Evolutionary conservation across 30 jellyfish, hydroid and myxozoan species (phyloP), one percentile per base, ranked within the genome.

Genomic region (Mastigias papua): DNA sequence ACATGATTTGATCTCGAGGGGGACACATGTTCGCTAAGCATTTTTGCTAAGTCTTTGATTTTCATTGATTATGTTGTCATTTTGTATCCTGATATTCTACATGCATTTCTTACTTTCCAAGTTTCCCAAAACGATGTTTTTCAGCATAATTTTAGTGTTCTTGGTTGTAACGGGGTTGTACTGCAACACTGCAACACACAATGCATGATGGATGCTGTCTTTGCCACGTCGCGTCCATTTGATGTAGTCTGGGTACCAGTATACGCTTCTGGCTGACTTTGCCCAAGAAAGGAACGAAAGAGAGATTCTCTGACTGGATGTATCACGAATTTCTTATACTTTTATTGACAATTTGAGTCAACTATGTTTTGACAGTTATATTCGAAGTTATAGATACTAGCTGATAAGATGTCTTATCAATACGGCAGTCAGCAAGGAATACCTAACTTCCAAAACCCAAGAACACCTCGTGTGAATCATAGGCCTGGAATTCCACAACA

Each of bases 141-240:
- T n/a, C n/a, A n/a, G n/a, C n/a, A n/a, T n/a, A n/a, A n/a, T n/a
- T n/a, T n/a, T n/a, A n/a, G n/a, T n/a, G n/a, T n/a, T n/a, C n/a
- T n/a, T n/a, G n/a, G n/a, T n/a, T n/a, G n/a, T n/a, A n/a, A n/a
- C n/a, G n/a, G n/a, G n/a, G n/a, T n/a, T n/a, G n/a, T n/a, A n/a
- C 21, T 21, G 33, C 11, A 21, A 7, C 13, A 19, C 33, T 60
- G 21, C 72, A 60, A 0, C 33, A 63, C 90, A 69, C 86, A 85
- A 85, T 64, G 94, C 94, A 85, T 85, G 54, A 73, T 85, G 94
- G 94, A 57, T 61, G 89, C 69, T 72, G 26, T 27, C 67, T 25
- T 48, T 85, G 94, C 94, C 94, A 85, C 94, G 94, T 68, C 88
- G 94, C 94, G 94, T 85, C 88, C 62, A 11, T 27, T 32, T 21